Conservation (phyloP, 2,888 invertebrate species). For the Stomorhina lunata region DNA sequence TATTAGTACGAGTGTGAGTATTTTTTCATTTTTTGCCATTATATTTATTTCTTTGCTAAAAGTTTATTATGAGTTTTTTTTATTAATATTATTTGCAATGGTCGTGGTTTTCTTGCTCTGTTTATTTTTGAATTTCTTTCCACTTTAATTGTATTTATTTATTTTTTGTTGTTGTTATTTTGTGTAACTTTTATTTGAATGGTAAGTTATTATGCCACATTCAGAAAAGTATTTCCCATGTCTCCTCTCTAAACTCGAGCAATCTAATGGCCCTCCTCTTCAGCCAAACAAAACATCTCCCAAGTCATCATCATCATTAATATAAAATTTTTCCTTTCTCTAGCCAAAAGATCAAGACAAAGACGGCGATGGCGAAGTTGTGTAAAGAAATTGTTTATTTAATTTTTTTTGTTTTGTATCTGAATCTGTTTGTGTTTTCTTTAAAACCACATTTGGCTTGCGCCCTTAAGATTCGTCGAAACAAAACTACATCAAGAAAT, state of each 20-base stretch:
- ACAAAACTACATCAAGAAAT: not conserved
- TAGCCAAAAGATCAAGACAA: not conserved
- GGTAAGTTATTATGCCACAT: constrained; percentile 9
- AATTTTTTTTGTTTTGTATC: not conserved
- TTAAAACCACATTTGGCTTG: constrained; percentile 33
- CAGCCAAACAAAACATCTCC: too few species aligned
- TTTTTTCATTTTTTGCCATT: not conserved
- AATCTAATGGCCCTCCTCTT: too few species aligned
- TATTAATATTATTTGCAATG: constrained; percentile 28
- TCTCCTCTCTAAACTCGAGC: not conserved
- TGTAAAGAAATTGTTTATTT: not conserved
- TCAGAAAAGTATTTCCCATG: constrained; percentile 16
- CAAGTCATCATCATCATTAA: not conserved
- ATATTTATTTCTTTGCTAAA: constrained; percentile 4
- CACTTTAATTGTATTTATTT: constrained; percentile 33
- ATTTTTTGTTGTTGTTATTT: constrained; percentile 18
- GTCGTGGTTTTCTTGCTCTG: constrained; percentile 40
- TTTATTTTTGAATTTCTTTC: constrained; percentile 30
- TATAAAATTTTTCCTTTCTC: constrained; percentile 12
- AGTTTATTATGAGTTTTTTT: not conserved
- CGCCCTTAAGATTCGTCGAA: constrained; percentile 13
- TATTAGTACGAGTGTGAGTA: not conserved
- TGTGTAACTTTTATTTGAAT: constrained; percentile 28
- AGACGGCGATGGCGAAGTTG: not conserved
- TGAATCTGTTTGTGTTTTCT: constrained; percentile 6